A percentile compares a stretch with the other conserved stretches of the same genome.
Evolutionary conservation across 2,113 vertebrate species (phyloP).

Genomic region (Pogonocichla stellata): DNA sequence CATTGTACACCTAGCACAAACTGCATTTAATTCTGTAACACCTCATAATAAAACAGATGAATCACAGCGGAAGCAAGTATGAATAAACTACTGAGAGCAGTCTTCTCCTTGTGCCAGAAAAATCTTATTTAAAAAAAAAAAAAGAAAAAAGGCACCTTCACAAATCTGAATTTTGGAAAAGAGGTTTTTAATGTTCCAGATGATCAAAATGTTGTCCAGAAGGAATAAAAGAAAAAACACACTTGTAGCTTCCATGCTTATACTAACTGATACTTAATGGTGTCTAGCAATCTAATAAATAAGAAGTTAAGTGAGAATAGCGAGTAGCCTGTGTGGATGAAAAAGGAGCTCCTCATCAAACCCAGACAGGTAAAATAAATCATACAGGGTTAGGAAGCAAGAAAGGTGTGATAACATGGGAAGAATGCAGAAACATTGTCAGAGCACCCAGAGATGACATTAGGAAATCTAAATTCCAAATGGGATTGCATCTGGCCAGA

Average conservation of each 20-base stretch:
- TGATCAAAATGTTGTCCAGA: background rate
- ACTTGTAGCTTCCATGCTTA: background rate
- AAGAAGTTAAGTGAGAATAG: background rate
- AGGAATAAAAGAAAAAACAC: background rate
- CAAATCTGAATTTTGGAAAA: background rate
- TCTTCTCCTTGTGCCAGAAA: background rate
- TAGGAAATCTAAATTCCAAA: background rate
- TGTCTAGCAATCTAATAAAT: background rate
- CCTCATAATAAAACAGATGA: background rate
- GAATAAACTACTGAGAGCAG: background rate
- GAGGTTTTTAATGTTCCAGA: background rate
- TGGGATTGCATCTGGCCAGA: background rate
- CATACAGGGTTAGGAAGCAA: background rate
- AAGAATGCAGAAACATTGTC: background rate
- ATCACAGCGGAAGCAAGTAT: background rate
- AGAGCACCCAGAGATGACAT: background rate
- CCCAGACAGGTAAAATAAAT: background rate
- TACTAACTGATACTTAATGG: background rate
- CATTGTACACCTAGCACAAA: background rate
- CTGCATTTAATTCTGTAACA: background rate
- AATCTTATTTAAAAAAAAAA: background rate
- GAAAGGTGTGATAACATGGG: background rate
- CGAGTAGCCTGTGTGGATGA: background rate
- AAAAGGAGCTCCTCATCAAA: background rate
- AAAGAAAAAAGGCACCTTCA: background rate